Percentiles rank a stretch among this genome's conserved stretches.
Conservation (phyloP, 2,888 invertebrate species). For the Aphelenchoides bicaudatus region DNA sequence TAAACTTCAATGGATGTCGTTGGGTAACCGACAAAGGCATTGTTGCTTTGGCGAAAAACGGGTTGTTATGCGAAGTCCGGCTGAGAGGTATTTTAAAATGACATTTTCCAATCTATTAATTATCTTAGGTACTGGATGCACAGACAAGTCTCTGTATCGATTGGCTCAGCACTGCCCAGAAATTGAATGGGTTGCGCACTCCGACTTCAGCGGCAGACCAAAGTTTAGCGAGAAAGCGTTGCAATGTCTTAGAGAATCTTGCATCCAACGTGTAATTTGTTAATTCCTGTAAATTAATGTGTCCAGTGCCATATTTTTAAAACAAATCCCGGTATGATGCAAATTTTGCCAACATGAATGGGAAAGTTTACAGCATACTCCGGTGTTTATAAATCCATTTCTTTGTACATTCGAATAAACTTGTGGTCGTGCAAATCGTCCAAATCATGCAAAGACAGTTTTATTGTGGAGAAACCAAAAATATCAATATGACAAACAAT, state of each 20-base stretch:
- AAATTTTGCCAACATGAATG: too few relatives aligned
- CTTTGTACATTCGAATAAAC: too few relatives aligned
- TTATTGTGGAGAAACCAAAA: too few relatives aligned
- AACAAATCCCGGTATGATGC: too few relatives aligned
- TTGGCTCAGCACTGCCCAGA: slow-evolving; percentile 58
- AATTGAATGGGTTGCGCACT: slow-evolving; percentile 58
- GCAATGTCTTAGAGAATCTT: slow-evolving; percentile 51
- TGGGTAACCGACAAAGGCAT: slow-evolving; percentile 58
- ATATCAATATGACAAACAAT: too few relatives aligned
- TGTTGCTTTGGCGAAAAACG: slow-evolving; percentile 50
- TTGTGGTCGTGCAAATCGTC: too few relatives aligned
- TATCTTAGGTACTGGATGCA: slow-evolving; percentile 58
- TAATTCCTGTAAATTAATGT: slow-evolving; percentile 32
- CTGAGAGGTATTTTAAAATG: too few relatives aligned
- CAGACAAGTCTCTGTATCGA: slow-evolving; percentile 54
- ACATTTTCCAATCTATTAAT: too few relatives aligned
- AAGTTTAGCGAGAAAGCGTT: slow-evolving; percentile 57
- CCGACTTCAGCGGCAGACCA: slow-evolving; percentile 56
- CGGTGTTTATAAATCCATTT: too few relatives aligned
- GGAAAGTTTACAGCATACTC: too few relatives aligned
- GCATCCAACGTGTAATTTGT: slow-evolving; percentile 58
- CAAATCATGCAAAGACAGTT: too few relatives aligned
- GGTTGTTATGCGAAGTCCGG: slow-evolving; percentile 53
- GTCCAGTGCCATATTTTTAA: too few relatives aligned
- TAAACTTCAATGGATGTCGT: slow-evolving; percentile 59